Evolutionary conservation across 30 jellyfish, hydroid and myxozoan genomes (phyloP).

Genomic region (Turritopsis dohrnii): DNA sequence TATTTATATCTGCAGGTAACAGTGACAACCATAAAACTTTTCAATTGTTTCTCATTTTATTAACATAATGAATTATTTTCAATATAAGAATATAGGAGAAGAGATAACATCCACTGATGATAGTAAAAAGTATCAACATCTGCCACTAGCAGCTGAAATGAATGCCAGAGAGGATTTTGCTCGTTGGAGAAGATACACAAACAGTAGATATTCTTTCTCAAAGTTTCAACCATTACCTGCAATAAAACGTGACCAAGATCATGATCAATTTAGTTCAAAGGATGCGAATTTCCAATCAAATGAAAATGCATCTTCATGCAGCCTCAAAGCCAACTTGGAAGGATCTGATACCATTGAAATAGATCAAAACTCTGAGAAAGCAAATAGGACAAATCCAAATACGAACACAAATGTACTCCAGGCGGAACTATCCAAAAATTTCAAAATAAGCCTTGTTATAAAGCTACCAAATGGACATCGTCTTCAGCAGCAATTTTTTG

Average conservation of each 20-base stretch:
- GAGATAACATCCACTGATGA: neutral
- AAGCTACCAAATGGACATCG: slow-evolving; percentile 30
- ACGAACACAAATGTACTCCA: neutral
- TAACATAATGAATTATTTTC: too few relatives aligned
- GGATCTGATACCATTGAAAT: neutral
- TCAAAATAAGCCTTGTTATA: slow-evolving; percentile 9
- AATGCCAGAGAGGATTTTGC: neutral
- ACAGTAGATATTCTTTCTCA: neutral
- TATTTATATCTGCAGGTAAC: too few relatives aligned
- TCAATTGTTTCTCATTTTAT: too few relatives aligned
- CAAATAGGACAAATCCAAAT: neutral
- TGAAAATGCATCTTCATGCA: neutral
- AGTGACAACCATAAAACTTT: too few relatives aligned
- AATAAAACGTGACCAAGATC: neutral
- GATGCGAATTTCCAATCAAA: neutral
- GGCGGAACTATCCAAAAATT: neutral
- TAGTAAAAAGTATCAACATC: neutral
- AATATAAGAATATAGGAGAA: too few relatives aligned
- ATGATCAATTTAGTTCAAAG: neutral
- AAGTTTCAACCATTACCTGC: neutral
- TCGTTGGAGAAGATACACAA: neutral
- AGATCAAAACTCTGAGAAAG: neutral
- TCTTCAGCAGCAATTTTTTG: slow-evolving; percentile 15
- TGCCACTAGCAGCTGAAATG: neutral
- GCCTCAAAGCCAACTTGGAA: neutral